These are phyloP conservation scores for Ophion ventricosus DNA, from an alignment of 2,888 invertebrate genomes.

Conservation along the genomic window DNA sequence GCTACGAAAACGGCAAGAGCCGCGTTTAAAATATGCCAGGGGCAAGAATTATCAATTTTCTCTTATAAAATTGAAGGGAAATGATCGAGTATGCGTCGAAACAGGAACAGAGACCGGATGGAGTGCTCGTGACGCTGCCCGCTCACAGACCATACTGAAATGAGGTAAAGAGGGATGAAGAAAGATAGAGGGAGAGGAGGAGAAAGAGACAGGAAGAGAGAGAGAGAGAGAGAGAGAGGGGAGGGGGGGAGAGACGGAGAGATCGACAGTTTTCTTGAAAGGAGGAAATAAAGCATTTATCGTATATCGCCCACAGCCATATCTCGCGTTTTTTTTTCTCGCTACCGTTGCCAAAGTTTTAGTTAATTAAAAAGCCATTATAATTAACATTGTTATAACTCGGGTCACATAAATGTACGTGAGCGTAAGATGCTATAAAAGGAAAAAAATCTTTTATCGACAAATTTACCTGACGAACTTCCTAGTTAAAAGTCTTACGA, in stretches of 20 bases:
- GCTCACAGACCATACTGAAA: slow-evolving; percentile 24
- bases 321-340: slow-evolving; percentile 10
- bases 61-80: slow-evolving; percentile 68
- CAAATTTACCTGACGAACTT: neutral
- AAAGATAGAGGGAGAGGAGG: slow-evolving; percentile 2
- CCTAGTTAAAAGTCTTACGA: neutral
- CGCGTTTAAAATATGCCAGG: slow-evolving; percentile 46
- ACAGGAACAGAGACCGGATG: slow-evolving; percentile 37
- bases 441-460: neutral
- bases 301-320: slow-evolving; percentile 54
- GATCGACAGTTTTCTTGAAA: slow-evolving; percentile 38
- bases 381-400: slow-evolving; percentile 24
- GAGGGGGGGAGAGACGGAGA: too few relatives aligned
- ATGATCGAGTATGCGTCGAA: slow-evolving; percentile 65
- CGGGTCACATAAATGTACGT: neutral
- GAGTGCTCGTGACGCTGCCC: slow-evolving; percentile 12
- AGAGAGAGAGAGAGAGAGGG: neutral
- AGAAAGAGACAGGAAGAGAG: too few relatives aligned
- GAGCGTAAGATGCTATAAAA: neutral
- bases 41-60: slow-evolving; percentile 71
- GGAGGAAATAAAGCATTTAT: slow-evolving; percentile 69
- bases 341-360: slow-evolving; percentile 2
- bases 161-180: slow-evolving; percentile 20
- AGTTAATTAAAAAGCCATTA: slow-evolving; percentile 17
- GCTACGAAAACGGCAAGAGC: slow-evolving; percentile 31